phyloP scores from a whole-genome alignment of 1,140 invertebrate genomes.

The Lordiphosa collinella region DNA sequence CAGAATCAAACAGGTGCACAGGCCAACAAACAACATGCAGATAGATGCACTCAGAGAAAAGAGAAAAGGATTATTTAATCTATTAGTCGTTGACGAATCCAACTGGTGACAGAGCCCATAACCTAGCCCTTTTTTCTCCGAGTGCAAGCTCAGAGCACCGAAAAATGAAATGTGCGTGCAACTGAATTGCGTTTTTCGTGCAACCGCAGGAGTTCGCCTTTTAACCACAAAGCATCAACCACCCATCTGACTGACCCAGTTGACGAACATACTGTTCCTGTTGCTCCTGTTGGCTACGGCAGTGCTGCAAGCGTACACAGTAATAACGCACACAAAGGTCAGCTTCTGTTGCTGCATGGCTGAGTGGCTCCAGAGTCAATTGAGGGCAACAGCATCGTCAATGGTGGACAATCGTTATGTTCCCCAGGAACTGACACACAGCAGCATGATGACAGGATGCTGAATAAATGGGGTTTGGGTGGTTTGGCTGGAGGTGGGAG shows the following conservation, averaged over 20 bases:
- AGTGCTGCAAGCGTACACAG: too few species aligned
- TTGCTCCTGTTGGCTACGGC: background rate
- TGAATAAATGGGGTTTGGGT: conserved; percentile 5
- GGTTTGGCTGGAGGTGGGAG: background rate
- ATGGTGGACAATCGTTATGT: conserved; percentile 10
- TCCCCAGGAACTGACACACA: conserved; percentile 28
- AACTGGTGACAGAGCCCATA: too few species aligned
- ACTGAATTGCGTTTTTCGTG: conserved; percentile 44
- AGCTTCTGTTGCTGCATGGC: background rate
- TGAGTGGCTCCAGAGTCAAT: conserved; percentile 20
- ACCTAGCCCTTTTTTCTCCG: background rate
- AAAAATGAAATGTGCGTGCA: conserved; percentile 63
- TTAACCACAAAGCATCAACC: background rate
- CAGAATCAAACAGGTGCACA: conserved; percentile 61
- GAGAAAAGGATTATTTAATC: too few species aligned
- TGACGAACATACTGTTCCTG: conserved; percentile 1
- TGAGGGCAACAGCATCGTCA: conserved; percentile 28
- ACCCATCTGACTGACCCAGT: conserved; percentile 17
- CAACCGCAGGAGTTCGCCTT: conserved; percentile 7
- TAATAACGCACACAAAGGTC: too few species aligned
- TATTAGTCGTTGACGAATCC: too few species aligned
- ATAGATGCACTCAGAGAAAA: background rate
- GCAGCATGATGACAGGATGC: conserved; percentile 29
- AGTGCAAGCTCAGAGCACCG: conserved; percentile 11
- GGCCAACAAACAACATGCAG: conserved; percentile 2